Percentiles rank a stretch among this genome's conserved stretches.
phyloP scores from a whole-genome alignment of 2,113 vertebrate species.

The Ginglymostoma cirratum region DNA sequence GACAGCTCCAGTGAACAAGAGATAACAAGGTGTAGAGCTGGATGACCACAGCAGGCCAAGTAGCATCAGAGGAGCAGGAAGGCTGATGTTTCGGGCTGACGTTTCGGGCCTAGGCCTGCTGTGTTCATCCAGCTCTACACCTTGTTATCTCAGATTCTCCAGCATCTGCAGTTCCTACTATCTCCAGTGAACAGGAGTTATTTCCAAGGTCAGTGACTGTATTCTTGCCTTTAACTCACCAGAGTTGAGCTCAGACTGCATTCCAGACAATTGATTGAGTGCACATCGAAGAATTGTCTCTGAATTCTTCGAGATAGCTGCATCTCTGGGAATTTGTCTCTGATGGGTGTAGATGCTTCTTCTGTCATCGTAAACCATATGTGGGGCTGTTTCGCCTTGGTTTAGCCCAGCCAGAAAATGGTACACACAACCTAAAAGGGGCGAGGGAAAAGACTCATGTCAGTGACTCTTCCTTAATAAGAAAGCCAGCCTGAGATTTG shows the following conservation, averaged over 20 bases:
- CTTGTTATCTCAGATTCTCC: too few species aligned
- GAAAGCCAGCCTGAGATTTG: neutral
- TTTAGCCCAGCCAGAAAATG: neutral
- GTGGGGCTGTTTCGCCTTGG: neutral
- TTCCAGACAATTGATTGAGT: neutral
- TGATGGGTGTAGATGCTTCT: neutral
- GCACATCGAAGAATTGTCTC: neutral
- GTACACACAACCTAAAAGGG: neutral
- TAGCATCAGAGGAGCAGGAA: too few species aligned
- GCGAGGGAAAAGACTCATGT: neutral
- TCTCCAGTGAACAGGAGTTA: neutral
- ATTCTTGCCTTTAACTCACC: neutral
- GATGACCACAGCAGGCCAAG: too few species aligned
- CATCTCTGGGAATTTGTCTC: neutral
- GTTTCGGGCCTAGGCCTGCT: too few species aligned
- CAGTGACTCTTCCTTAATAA: neutral
- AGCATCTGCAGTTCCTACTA: too few species aligned
- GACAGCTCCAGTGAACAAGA: neutral
- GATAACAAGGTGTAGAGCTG: too few species aligned
- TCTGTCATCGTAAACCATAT: neutral
- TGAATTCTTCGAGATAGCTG: too few species aligned
- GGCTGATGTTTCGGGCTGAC: too few species aligned
- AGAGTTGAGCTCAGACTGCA: neutral
- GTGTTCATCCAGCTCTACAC: too few species aligned
- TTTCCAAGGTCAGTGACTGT: neutral